Percentiles rank a stretch among this genome's conserved stretches.
These are phyloP conservation scores for Spheniscus humboldti DNA, from an alignment of 2,797 vertebrate genomes.

Conservation along the genomic window DNA sequence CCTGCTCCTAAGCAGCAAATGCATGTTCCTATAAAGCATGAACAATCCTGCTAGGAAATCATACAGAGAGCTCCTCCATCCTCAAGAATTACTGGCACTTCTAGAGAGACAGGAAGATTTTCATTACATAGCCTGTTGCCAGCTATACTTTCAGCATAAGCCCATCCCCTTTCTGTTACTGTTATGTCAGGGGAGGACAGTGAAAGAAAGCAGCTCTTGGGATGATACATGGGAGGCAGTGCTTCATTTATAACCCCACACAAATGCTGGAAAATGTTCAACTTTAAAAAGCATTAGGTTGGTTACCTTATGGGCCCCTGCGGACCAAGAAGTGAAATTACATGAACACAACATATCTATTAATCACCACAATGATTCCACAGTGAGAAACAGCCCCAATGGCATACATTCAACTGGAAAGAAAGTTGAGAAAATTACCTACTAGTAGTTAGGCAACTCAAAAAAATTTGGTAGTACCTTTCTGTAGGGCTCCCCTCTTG, in stretches of 20 bases:
- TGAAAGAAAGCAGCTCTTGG: constrained; percentile 72
- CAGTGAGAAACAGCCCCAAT: constrained; percentile 32
- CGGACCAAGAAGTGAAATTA: constrained; percentile 61
- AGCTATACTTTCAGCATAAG: constrained; percentile 9
- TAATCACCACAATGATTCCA: constrained; percentile 69
- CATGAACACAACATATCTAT: constrained; percentile 66
- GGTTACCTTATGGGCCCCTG: constrained; percentile 68
- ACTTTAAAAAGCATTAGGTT: constrained; percentile 68
- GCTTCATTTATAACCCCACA: constrained; percentile 74
- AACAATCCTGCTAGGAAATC: not conserved
- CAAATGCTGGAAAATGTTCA: constrained; percentile 69
- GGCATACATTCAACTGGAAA: constrained; percentile 26
- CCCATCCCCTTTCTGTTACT: constrained; percentile 46
- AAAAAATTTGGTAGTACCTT: not conserved
- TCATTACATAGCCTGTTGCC: constrained; percentile 6
- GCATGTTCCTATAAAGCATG: not conserved
- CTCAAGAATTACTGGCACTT: not conserved
- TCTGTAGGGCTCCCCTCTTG: not conserved
- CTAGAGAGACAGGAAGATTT: not conserved
- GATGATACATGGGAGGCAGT: constrained; percentile 65
- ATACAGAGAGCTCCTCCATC: not conserved
- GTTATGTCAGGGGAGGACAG: constrained; percentile 70
- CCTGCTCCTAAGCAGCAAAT: not conserved
- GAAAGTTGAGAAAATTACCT: constrained; percentile 9
- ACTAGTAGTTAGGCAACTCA: not conserved